These are phyloP conservation scores for pig (Sus scrofa) DNA, from an alignment of 2,113 vertebrate genomes.

Conservation along the genomic window T2T-Sscrofa CM000813.6:98435001-98435500, in stretches of 20 bases:
- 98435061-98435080: constrained; percentile 23
- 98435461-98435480: background rate
- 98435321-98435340: constrained; percentile 16
- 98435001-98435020: constrained; percentile 22
- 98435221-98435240: background rate
- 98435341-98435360: constrained; percentile 40
- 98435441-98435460: background rate
- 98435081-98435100: background rate
- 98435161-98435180: constrained; percentile 46
- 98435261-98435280: constrained; percentile 29
- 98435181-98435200: constrained; percentile 48
- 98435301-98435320: constrained; percentile 51
- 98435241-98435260: constrained; percentile 32
- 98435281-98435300: constrained; percentile 42
- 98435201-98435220: background rate
- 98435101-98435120: constrained; percentile 50
- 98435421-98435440: background rate
- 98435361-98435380: constrained; percentile 52
- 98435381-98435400: constrained; percentile 12
- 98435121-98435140: constrained; percentile 49
- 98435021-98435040: background rate
- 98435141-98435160: constrained; percentile 55
- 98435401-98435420: constrained; percentile 52
- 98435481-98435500: constrained; percentile 11
- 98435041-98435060: background rate